Base-by-base conservation (phyloP, 2,113 vertebrate species). In the Megalops atlanticus region DNA sequence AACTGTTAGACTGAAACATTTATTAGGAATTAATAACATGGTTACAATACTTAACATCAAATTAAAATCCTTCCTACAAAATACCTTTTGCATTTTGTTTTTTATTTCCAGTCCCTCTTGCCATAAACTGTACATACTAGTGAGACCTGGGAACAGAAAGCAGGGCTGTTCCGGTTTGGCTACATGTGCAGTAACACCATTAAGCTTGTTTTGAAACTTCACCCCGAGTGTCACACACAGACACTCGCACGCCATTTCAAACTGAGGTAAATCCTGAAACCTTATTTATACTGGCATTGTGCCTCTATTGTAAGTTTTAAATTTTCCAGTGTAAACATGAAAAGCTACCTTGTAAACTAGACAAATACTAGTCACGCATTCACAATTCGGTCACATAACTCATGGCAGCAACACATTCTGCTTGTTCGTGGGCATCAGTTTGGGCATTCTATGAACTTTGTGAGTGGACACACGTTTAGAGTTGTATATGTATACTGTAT, bases 1-100 rank as follows among this genome's bases (percentile, higher is more conserved):
- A 41, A 74, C 33, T 74, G 18, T 73, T n/a, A 68, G 77, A 78
- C 69, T 69, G 40, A 79, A 47, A 80, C 78, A 47, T 80, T 80
- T 80, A 72, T 80, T 80, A 71, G 43, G 10, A 71, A 68, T 72
- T 72, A 18, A 80, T 8, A 49, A n/a, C 39, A n/a, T 74, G 12
- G 39, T 64, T 41, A 24, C 41, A 43, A 15, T 74, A 31, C n/a
- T 43, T 74, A 74, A 74, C 73, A 45, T 45, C 18, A 76, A 47
- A 49, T 52, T 16, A 76, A 76, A 49, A 36, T 1, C 35, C 3
- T 2, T 5, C 11, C 43, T 71, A 36, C 69, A 35, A 49, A 72
- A 24, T 47, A 27, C 7, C 38, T 24, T 36, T 31, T 0, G 24
- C 39, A 45, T 79, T 2, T n/a, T 77, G 35, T 27, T 21, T 71